Conservation (phyloP, 2,113 vertebrate genomes). For the Columbina picui region DNA sequence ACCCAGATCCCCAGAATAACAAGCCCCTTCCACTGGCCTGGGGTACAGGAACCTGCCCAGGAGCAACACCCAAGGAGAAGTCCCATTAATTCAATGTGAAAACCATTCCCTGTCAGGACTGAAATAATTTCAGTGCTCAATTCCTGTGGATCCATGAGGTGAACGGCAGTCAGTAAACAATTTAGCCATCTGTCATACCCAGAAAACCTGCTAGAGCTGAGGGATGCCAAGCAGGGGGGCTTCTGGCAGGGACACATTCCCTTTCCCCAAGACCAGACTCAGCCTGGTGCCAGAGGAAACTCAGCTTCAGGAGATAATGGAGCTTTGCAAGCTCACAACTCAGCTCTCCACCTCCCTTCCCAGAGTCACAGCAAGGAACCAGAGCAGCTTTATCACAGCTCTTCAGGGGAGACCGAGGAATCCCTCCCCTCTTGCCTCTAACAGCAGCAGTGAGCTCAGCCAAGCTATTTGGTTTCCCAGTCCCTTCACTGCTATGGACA, state of each 20-base stretch:
- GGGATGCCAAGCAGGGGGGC: neutral
- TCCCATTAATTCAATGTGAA: neutral
- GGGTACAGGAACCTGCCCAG: neutral
- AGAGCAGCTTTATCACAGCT: neutral
- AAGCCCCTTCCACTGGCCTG: neutral
- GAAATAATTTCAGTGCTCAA: neutral
- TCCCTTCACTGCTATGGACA: neutral
- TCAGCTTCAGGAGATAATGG: neutral
- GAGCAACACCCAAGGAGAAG: neutral
- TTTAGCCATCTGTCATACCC: neutral
- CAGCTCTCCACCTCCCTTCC: neutral
- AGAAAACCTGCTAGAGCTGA: neutral
- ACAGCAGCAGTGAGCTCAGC: neutral
- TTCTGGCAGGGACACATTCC: rapidly evolving
- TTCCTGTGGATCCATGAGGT: neutral
- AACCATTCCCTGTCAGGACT: neutral
- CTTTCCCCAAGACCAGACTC: neutral
- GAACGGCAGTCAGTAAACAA: neutral
- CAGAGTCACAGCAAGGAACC: neutral
- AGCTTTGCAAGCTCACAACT: neutral
- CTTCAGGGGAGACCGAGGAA: neutral
- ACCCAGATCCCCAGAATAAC: neutral
- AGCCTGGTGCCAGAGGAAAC: neutral
- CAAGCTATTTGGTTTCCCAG: neutral
- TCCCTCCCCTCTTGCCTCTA: neutral